Percentiles rank a stretch among this genome's conserved stretches.
Evolutionary conservation across 2,797 vertebrate species (phyloP).

Genomic region (Lepilemur ruficaudatus): DNA sequence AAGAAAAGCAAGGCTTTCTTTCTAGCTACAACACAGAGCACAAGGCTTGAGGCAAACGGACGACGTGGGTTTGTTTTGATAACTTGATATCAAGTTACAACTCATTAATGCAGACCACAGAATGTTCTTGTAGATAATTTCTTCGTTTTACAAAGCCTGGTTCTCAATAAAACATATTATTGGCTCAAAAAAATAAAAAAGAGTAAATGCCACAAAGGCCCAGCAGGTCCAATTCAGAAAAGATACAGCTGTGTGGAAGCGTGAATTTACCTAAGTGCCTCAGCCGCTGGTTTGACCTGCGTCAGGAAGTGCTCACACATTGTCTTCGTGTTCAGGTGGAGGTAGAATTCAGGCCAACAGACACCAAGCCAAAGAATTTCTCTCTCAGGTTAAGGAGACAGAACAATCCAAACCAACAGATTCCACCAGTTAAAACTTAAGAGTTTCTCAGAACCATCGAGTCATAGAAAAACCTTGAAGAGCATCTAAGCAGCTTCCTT

Average conservation of each 20-base stretch:
- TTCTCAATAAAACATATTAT: neutral
- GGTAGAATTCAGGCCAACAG: neutral
- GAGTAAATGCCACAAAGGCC: neutral
- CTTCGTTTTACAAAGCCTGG: constrained; percentile 32
- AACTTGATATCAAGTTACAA: neutral
- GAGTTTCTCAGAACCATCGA: neutral
- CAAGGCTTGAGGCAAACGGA: neutral
- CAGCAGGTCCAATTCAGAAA: neutral
- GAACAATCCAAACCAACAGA: neutral
- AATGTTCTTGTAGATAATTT: neutral
- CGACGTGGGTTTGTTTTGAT: neutral
- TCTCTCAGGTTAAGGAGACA: neutral
- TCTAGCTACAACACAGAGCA: neutral
- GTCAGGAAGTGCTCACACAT: neutral
- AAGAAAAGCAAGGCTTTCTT: constrained; percentile 21
- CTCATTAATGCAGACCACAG: neutral
- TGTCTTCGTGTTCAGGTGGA: neutral
- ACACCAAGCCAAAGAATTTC: neutral
- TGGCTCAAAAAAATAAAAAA: neutral
- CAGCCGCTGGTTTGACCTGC: neutral
- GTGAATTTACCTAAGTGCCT: accelerated
- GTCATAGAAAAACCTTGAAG: neutral
- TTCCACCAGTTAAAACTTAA: neutral
- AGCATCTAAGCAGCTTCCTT: neutral
- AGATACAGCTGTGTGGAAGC: neutral